Conservation (phyloP, 2,888 invertebrate genomes). For the Pteria penguin region DNA sequence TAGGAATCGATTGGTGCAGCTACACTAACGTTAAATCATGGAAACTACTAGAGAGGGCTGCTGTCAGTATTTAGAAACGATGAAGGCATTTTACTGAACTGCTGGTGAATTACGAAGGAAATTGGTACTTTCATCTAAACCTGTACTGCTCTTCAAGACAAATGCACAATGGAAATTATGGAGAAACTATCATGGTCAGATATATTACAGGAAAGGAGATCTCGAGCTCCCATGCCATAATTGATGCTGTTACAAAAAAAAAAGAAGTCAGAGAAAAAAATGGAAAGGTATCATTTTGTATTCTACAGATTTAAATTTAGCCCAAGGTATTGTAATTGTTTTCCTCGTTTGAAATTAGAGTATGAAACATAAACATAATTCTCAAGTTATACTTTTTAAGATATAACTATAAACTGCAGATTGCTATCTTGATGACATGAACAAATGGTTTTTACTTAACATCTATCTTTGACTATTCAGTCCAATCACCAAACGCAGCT, state of each 20-base stretch:
- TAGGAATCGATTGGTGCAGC: neutral
- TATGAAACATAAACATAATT: too few species aligned
- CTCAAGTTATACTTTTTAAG: neutral
- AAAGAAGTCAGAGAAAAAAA: neutral
- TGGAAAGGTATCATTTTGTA: neutral
- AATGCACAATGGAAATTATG: neutral
- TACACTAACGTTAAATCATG: neutral
- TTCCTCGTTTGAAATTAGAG: too few species aligned
- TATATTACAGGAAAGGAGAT: neutral
- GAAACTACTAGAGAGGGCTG: neutral
- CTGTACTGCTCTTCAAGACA: neutral
- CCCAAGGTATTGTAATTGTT: too few species aligned
- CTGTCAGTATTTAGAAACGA: neutral
- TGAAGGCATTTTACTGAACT: neutral
- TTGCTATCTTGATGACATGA: too few species aligned
- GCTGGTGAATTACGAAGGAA: neutral
- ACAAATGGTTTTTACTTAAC: too few species aligned
- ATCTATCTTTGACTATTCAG: too few species aligned
- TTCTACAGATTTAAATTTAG: too few species aligned
- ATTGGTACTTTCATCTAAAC: neutral
- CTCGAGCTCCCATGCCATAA: neutral
- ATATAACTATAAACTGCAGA: neutral
- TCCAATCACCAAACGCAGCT: too few species aligned
- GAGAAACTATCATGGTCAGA: neutral
- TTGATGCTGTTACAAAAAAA: neutral